Base-by-base conservation (phyloP, 1,140 invertebrate species). In the Drosophila takahashii region DNA sequence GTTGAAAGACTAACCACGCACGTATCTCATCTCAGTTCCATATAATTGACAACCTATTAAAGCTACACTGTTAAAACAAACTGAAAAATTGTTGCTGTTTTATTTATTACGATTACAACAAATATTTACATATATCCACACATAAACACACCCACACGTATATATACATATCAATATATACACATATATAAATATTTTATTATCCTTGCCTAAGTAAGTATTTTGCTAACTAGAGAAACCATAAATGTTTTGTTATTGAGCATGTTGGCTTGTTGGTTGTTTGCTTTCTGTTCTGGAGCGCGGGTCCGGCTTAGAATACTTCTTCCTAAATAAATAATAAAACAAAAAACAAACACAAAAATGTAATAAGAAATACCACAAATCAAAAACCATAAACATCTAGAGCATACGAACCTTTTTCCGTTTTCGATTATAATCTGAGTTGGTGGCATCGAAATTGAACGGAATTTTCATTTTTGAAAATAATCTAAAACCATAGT, bases 211-310 rank as follows among this genome's bases (percentile, higher is more conserved):
- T 72, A 81, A 85, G 81, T 85, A 85, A 86, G 81, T 85, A 85
- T 80, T 60, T 75, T 52, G 59, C 65, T 72, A 62, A 56, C 18
- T 61, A 77, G 58, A 61, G 57, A 52, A 47, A 62, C 57, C 67
- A 85, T 85, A 74, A 81, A 77, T 86, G 81, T 85, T 86, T 86
- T 62, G 67, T 57, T 77, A 77, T 74, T 81, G 65, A 86, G 81
- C 81, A 86, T 86, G 81, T 86, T 85, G 81, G 81, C 81, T 86
- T 86, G 81, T 86, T 86, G 81, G 81, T 86, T 87, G 81, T 72
- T 81, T 86, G 81, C 83, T 85, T 86, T 81, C 70, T 86, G 83
- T 86, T 79, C 50, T 81, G 78, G 83, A 81, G 80, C 61, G 79
- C 75, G 79, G 81, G 78, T 69, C 64, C 60, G 75, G 81, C 79